Evolutionary conservation across 2,113 vertebrate species (phyloP).

Genomic region (Pyxicephalus adspersus): DNA sequence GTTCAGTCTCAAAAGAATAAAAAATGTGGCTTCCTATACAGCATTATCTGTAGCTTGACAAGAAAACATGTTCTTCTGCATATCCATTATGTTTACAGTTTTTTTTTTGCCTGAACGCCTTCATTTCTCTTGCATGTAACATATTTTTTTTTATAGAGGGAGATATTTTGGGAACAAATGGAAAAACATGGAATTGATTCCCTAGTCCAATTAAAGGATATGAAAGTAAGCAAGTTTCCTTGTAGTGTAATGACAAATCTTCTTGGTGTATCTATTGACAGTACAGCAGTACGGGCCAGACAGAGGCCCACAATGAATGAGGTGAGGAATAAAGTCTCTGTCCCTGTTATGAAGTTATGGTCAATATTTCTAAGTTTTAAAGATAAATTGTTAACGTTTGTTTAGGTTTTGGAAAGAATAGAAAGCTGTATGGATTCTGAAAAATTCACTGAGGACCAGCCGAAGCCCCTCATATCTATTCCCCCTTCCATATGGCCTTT

Average conservation of each 20-base stretch:
- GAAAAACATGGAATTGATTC: constrained; percentile 72
- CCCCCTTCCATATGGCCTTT: constrained; percentile 23
- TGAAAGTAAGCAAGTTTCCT: constrained; percentile 66
- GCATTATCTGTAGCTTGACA: no score
- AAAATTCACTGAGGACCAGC: constrained; percentile 63
- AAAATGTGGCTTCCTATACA: no score
- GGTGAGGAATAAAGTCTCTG: constrained; percentile 26
- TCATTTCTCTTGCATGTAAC: not conserved
- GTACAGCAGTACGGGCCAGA: constrained; percentile 61
- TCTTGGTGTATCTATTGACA: constrained; percentile 64
- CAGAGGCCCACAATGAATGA: constrained; percentile 62
- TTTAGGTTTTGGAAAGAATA: constrained; percentile 65
- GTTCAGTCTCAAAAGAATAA: no score
- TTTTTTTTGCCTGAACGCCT: not conserved
- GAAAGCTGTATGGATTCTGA: constrained; percentile 61
- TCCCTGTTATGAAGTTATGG: not conserved
- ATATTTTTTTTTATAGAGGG: constrained; percentile 63
- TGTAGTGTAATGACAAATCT: constrained; percentile 63
- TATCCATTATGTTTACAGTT: not conserved
- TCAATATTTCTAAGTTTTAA: not conserved
- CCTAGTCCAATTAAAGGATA: constrained; percentile 69
- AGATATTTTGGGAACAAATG: constrained; percentile 64
- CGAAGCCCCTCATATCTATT: constrained; percentile 64
- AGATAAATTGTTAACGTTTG: constrained; percentile 3
- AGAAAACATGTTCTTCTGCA: no score